phyloP scores from a whole-genome alignment of 2,113 vertebrate genomes.

The Callithrix jacchus region DNA sequence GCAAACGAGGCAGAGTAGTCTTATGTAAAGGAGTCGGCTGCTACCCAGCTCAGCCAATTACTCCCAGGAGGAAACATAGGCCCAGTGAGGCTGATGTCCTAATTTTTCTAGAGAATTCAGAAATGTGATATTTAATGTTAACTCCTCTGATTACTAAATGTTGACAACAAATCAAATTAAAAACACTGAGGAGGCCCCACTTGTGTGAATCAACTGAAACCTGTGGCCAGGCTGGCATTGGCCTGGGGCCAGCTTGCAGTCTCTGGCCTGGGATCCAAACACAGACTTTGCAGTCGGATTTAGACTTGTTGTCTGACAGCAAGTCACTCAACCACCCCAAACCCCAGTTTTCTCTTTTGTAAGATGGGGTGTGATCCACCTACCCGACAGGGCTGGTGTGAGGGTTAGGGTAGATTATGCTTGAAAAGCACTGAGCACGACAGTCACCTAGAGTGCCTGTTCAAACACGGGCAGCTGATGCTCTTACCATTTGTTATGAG shows the following conservation, averaged over 20 bases:
- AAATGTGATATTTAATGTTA: background rate
- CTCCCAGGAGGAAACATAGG: background rate
- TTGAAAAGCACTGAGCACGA: no score
- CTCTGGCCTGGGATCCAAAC: background rate
- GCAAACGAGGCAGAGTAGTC: background rate
- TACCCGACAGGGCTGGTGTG: no score
- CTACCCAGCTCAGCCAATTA: background rate
- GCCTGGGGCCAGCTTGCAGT: background rate
- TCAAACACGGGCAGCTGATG: background rate
- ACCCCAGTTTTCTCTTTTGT: background rate
- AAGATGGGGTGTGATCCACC: background rate
- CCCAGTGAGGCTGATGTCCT: no score
- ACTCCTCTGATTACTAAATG: background rate
- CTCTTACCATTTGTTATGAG: background rate
- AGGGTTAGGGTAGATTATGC: background rate
- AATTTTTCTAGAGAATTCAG: constrained; percentile 18
- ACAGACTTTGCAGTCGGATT: background rate
- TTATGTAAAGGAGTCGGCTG: background rate
- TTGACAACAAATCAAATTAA: background rate
- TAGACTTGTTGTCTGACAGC: background rate
- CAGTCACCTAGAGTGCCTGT: background rate
- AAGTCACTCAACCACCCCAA: background rate
- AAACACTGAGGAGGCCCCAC: background rate
- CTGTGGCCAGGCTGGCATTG: background rate
- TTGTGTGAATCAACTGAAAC: background rate